These are phyloP conservation scores for Micropoecilia bifurca DNA, from an alignment of 2,797 vertebrate species.

Conservation along the genomic window DNA sequence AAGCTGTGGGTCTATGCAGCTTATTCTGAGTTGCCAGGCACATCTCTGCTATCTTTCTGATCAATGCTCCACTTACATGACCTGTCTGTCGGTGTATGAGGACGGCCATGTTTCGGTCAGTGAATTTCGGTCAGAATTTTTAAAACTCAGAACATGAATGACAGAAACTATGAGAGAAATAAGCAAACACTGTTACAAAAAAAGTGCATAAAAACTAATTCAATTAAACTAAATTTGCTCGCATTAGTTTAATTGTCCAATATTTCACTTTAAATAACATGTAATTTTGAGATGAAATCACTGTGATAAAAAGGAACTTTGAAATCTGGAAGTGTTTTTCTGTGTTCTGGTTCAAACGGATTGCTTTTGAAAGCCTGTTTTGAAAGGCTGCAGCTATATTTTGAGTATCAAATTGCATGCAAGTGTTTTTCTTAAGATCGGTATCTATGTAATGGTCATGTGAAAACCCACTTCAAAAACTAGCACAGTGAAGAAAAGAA, in stretches of 20 bases:
- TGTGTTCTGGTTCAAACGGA: constrained; percentile 59
- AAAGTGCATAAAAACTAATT: constrained; percentile 47
- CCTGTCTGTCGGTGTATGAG: neutral
- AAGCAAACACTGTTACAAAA: constrained; percentile 33
- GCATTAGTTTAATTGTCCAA: constrained; percentile 74
- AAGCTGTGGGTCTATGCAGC: neutral
- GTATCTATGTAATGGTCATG: constrained; percentile 63
- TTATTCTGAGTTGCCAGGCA: neutral
- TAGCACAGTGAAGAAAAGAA: constrained; percentile 1
- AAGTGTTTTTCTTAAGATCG: constrained; percentile 65
- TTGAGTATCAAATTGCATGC: constrained; percentile 47
- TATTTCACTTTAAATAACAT: constrained; percentile 73
- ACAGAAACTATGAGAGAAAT: constrained; percentile 16
- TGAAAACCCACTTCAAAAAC: constrained; percentile 51
- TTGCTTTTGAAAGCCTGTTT: constrained; percentile 48
- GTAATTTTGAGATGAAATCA: constrained; percentile 59
- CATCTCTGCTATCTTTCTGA: neutral
- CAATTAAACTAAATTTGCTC: constrained; percentile 60
- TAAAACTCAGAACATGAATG: neutral
- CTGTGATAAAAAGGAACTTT: constrained; percentile 62
- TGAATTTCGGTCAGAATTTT: neutral
- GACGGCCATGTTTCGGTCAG: neutral
- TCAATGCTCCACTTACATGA: neutral
- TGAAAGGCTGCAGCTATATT: constrained; percentile 49
- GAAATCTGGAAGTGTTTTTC: constrained; percentile 75